phyloP scores from a whole-genome alignment of 1,140 invertebrate genomes.

The Scylla paramamosain region DNA sequence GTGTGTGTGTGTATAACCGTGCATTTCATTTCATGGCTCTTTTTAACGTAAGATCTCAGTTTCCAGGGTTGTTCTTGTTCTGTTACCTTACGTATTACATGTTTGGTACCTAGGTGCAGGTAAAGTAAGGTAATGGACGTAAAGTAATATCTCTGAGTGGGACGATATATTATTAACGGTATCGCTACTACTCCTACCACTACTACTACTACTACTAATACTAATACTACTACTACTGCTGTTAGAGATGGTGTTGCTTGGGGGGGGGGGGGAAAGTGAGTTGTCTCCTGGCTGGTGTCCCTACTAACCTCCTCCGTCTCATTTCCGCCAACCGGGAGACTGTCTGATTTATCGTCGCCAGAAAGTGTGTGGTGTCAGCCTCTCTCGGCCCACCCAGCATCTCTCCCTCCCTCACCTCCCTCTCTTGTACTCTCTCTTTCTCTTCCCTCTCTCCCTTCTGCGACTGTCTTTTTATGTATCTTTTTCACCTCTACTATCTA shows the following conservation, averaged over 20 bases:
- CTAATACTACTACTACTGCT: background rate
- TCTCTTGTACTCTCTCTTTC: background rate
- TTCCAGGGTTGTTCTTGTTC: too few species aligned
- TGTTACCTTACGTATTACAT: too few species aligned
- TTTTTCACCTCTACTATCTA: background rate
- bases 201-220: background rate
- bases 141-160: too few species aligned
- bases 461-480: background rate
- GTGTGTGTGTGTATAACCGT: background rate
- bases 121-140: too few species aligned
- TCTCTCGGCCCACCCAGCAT: background rate
- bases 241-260: too few species aligned
- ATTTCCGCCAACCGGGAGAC: constrained; percentile 45
- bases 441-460: background rate
- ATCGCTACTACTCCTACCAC: background rate
- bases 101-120: too few species aligned
- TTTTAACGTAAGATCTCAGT: too few species aligned
- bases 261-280: constrained; percentile 5
- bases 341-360: constrained; percentile 34
- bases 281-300: background rate
- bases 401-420: background rate
- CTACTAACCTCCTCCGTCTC: constrained; percentile 17
- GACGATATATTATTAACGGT: background rate
- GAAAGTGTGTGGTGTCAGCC: constrained; percentile 26
- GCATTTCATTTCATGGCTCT: too few species aligned